Evolutionary conservation across 1,140 invertebrate genomes (phyloP).

Genomic region (Carposina sasakii): DNA sequence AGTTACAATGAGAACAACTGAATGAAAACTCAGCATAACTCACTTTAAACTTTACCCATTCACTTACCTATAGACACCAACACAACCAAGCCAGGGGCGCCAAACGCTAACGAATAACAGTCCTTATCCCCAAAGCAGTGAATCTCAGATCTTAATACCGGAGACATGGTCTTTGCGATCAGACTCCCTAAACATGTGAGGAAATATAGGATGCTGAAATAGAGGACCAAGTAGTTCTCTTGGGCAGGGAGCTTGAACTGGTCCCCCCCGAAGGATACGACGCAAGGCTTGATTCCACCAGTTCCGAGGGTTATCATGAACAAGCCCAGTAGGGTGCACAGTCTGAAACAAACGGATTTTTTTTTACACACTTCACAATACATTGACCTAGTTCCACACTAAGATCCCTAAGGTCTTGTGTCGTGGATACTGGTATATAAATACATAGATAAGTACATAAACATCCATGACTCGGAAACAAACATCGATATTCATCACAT

Average conservation of each 20-base stretch:
- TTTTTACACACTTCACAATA: too few species aligned
- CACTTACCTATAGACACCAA: constrained; percentile 72
- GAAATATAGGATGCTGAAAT: constrained; percentile 82
- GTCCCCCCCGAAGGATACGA: constrained; percentile 92
- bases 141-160: constrained; percentile 77
- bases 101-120: constrained; percentile 83
- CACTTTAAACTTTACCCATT: not conserved
- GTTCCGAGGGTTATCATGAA: constrained; percentile 84
- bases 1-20: not conserved
- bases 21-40: not conserved
- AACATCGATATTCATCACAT: too few species aligned
- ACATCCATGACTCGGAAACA: too few species aligned
- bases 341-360: too few species aligned
- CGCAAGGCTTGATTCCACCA: constrained; percentile 93
- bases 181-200: constrained; percentile 79
- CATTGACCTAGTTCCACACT: too few species aligned
- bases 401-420: too few species aligned
- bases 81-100: constrained; percentile 78
- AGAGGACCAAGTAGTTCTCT: constrained; percentile 73
- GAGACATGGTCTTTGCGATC: constrained; percentile 78
- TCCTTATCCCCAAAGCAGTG: constrained; percentile 78
- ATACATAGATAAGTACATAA: too few species aligned
- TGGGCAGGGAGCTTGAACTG: constrained; percentile 82
- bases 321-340: constrained; percentile 71
- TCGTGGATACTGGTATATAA: too few species aligned